phyloP scores from a whole-genome alignment of 2,888 invertebrate genomes.

The Thera britannica region DNA sequence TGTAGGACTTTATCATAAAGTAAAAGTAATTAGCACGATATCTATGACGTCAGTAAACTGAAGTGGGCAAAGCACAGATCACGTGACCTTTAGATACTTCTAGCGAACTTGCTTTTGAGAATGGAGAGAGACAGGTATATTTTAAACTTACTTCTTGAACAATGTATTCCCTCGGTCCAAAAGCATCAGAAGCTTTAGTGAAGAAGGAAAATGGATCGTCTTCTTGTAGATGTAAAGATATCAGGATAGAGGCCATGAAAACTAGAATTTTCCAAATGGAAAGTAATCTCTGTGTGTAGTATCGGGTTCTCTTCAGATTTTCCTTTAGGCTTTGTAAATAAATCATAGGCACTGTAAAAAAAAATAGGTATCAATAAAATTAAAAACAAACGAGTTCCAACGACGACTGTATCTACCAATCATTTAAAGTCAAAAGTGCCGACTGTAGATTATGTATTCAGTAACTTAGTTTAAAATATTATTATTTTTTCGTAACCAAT shows the following conservation, averaged over 20 bases:
- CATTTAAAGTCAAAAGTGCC: too few species aligned
- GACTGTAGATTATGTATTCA: too few species aligned
- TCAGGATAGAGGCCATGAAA: conserved; percentile 87
- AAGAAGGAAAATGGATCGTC: conserved; percentile 80
- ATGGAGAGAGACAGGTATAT: not conserved
- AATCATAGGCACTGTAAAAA: conserved; percentile 59
- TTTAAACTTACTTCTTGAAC: conserved; percentile 77
- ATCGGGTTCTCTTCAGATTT: conserved; percentile 87
- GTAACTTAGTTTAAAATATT: too few species aligned
- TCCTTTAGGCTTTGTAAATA: conserved; percentile 75
- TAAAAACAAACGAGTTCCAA: not conserved
- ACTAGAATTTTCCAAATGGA: conserved; percentile 91
- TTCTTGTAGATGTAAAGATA: conserved; percentile 80
- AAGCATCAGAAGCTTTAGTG: conserved; percentile 72
- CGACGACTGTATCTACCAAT: too few species aligned
- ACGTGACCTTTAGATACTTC: not conserved
- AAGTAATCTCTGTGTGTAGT: conserved; percentile 89
- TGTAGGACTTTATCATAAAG: too few species aligned
- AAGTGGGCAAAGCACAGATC: not conserved
- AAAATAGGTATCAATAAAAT: not conserved
- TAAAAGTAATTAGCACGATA: too few species aligned
- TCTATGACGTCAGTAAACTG: too few species aligned
- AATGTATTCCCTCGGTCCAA: conserved; percentile 79
- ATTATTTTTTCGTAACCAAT: too few species aligned
- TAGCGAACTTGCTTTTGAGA: not conserved